phyloP scores from a whole-genome alignment of 2,888 invertebrate genomes.

The Timema podura region DNA sequence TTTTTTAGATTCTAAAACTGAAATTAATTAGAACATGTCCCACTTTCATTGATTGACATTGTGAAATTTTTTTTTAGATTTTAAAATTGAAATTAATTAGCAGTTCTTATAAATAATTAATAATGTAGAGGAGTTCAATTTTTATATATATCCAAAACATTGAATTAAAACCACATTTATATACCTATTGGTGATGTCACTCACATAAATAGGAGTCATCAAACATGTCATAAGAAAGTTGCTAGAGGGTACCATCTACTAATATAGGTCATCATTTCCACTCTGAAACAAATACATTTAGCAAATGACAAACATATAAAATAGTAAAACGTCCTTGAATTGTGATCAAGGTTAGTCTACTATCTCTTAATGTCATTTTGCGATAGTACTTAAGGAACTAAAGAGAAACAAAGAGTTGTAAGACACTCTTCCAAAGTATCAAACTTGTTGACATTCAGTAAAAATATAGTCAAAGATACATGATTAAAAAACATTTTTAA shows the following conservation, averaged over 20 bases:
- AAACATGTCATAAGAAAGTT: conserved; percentile 26
- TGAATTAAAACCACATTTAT: no score
- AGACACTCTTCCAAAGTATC: no score
- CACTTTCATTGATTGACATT: no score
- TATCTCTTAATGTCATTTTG: conserved; percentile 14
- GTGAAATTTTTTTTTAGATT: no score
- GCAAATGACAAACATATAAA: conserved; percentile 14
- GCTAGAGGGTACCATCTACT: conserved; percentile 17
- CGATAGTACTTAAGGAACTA: neutral
- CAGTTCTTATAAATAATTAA: neutral
- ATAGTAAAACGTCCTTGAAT: conserved; percentile 17
- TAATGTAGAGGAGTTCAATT: conserved; percentile 15
- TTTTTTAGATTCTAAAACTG: no score
- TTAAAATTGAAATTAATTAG: neutral
- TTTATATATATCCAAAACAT: no score
- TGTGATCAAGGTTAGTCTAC: conserved; percentile 18
- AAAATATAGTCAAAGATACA: no score
- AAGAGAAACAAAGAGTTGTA: no score
- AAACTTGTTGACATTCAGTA: no score
- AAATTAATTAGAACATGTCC: no score
- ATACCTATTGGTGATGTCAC: conserved; percentile 21
- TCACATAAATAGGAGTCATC: conserved; percentile 26
- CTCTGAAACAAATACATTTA: conserved; percentile 24
- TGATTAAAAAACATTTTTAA: no score
- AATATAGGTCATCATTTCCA: conserved; percentile 27